Evolutionary conservation across 1,140 invertebrate species (phyloP).

Genomic region (Meteorus sp.): DNA sequence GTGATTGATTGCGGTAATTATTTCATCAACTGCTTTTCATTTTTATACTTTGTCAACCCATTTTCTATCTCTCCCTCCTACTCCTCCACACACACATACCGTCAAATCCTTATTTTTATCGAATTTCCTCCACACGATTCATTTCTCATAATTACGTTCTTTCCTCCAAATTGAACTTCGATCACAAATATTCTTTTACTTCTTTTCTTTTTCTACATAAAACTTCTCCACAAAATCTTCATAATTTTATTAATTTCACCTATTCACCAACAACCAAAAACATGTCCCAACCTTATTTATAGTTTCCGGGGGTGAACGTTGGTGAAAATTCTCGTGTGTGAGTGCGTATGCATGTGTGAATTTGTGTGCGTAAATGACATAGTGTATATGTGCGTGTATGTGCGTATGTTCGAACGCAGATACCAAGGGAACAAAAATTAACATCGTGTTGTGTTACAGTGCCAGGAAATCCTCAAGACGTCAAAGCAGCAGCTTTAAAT

Average conservation of each 20-base stretch:
- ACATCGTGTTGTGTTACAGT: conserved; percentile 70
- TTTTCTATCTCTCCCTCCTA: not conserved
- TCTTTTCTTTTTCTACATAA: conserved; percentile 6
- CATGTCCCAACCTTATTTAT: not conserved
- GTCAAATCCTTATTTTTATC: too few relatives aligned
- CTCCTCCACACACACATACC: too few relatives aligned
- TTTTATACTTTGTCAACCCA: not conserved
- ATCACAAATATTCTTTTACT: not conserved
- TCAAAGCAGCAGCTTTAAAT: conserved; percentile 84
- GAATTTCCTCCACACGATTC: too few relatives aligned
- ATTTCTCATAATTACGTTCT: too few relatives aligned
- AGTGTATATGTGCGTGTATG: conserved; percentile 33
- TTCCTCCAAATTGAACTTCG: conserved; percentile 32
- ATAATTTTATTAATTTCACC: conserved; percentile 20
- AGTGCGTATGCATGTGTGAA: conserved; percentile 16
- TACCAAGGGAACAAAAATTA: conserved; percentile 37
- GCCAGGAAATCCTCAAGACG: conserved; percentile 92
- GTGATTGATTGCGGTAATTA: not conserved
- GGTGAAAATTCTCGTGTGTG: conserved; percentile 26
- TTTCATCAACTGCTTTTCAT: not conserved
- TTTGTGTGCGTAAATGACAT: conserved; percentile 8
- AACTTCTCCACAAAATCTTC: not conserved
- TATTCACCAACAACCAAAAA: not conserved
- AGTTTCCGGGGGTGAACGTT: conserved; percentile 28
- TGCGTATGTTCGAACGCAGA: conserved; percentile 35